Conservation (phyloP, 2,888 invertebrate species). For the Oligia latruncula region DNA sequence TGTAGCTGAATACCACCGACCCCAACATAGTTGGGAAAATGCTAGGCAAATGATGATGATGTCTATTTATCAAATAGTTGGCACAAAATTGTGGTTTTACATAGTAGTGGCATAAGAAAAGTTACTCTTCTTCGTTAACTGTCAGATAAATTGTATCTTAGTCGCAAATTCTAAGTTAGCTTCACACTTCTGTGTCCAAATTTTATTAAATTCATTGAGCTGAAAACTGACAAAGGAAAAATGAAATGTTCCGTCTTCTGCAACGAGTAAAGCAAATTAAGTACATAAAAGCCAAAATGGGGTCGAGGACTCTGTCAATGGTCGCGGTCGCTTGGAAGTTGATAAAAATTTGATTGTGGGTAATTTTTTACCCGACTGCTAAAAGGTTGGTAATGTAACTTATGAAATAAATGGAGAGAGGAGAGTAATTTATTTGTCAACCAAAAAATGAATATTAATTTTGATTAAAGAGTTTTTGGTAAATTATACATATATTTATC, state of each 20-base stretch:
- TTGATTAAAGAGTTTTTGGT: constrained; percentile 12
- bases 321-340: constrained; percentile 66
- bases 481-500: background rate
- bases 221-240: constrained; percentile 77
- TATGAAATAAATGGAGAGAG: constrained; percentile 40
- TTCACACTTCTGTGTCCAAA: constrained; percentile 45
- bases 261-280: constrained; percentile 84
- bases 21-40: no score
- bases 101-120: background rate
- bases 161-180: background rate
- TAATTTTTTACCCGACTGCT: constrained; percentile 51
- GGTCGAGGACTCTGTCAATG: constrained; percentile 83
- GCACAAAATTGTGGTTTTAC: background rate
- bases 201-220: constrained; percentile 76
- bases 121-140: no score
- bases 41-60: no score
- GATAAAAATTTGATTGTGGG: constrained; percentile 68
- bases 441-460: constrained; percentile 31
- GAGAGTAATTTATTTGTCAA: constrained; percentile 7
- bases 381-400: constrained; percentile 28
- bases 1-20: no score
- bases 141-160: constrained; percentile 5
- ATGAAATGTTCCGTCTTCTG: constrained; percentile 77
- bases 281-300: constrained; percentile 84
- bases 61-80: no score